Percentiles rank a stretch among this genome's conserved stretches.
These are phyloP conservation scores for Galerucella nymphaeae DNA, from an alignment of 2,888 invertebrate genomes.

Conservation along the genomic window DNA sequence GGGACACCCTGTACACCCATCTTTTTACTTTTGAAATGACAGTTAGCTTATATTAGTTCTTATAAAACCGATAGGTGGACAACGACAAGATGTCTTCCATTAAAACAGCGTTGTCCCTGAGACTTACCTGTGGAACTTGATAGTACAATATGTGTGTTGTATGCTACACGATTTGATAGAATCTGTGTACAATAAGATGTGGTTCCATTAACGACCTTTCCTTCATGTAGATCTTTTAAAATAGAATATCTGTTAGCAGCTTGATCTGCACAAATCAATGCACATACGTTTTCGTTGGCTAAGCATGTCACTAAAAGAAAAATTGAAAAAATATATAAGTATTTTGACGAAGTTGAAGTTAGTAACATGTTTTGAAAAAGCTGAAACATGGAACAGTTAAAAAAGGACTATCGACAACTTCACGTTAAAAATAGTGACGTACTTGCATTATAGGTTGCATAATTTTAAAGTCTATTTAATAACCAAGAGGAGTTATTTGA, in stretches of 20 bases:
- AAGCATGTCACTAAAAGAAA: slow-evolving; percentile 62
- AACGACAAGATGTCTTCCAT: not conserved
- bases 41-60: too few species aligned
- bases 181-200: slow-evolving; percentile 37
- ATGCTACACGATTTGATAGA: not conserved
- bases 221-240: slow-evolving; percentile 54
- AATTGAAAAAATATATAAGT: slow-evolving; percentile 15
- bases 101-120: too few species aligned
- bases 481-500: too few species aligned
- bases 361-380: too few species aligned
- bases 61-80: too few species aligned
- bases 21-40: too few species aligned
- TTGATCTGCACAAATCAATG: slow-evolving; percentile 60
- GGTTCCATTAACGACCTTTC: slow-evolving; percentile 41
- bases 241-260: slow-evolving; percentile 52
- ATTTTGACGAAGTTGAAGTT: not conserved
- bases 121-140: slow-evolving; percentile 2
- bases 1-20: too few species aligned
- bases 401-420: too few species aligned
- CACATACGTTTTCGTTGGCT: slow-evolving; percentile 61
- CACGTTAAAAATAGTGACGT: too few species aligned
- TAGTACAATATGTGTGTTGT: not conserved
- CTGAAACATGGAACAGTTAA: too few species aligned
- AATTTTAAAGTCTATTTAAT: too few species aligned
- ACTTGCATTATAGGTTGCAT: too few species aligned